These are phyloP conservation scores for Daphoenositta chrysoptera DNA, from an alignment of 2,113 vertebrate species.

Conservation along the genomic window DNA sequence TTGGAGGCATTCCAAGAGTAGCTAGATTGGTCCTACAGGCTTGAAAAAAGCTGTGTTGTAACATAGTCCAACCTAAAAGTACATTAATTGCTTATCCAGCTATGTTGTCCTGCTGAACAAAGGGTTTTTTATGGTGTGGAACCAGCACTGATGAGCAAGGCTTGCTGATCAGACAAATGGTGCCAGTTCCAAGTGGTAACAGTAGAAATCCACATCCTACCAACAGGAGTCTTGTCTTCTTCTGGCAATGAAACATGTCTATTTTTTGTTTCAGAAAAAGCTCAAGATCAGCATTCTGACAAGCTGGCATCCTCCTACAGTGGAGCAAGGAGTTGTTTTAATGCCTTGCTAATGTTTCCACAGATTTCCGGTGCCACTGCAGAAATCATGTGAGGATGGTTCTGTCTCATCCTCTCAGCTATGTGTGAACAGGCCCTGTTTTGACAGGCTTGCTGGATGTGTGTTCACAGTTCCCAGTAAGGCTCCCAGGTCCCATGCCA, in stretches of 20 bases:
- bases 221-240: not conserved
- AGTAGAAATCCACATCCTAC: not conserved
- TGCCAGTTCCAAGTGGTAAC: not conserved
- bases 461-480: constrained; percentile 32
- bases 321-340: not conserved
- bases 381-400: constrained; percentile 29
- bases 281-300: not conserved
- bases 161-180: not conserved
- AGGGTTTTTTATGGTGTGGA: not conserved
- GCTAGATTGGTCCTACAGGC: not conserved
- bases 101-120: not conserved
- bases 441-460: constrained; percentile 44
- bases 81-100: not conserved
- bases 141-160: not conserved
- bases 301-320: not conserved
- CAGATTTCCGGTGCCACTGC: not conserved
- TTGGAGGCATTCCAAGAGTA: not conserved
- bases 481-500: constrained; percentile 45
- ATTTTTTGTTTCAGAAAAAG: not conserved
- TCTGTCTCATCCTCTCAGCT: constrained; percentile 32
- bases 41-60: not conserved
- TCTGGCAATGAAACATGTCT: not conserved
- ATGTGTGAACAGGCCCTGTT: constrained; percentile 33
- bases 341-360: not conserved
- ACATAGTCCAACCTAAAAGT: not conserved